Conservation (phyloP, 1,140 invertebrate species). For the Meloidogyne floridensis region DNA sequence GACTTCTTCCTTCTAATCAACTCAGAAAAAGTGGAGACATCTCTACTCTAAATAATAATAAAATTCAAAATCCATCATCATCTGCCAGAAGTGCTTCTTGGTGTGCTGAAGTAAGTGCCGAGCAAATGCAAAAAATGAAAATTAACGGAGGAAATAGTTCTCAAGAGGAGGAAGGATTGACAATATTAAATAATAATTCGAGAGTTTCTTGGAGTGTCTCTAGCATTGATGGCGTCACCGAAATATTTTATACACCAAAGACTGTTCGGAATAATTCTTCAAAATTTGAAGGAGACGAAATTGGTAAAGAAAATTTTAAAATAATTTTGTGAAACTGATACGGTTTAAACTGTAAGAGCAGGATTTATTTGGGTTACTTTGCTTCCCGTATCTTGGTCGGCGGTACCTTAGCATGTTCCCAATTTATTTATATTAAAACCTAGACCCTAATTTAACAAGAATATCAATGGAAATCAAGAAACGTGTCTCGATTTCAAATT, state of each 20-base stretch:
- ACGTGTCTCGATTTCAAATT: too few species aligned
- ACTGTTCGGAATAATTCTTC: not conserved
- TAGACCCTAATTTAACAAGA: too few species aligned
- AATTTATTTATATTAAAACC: too few species aligned
- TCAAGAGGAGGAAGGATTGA: not conserved
- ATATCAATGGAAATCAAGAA: too few species aligned
- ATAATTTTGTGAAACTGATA: too few species aligned
- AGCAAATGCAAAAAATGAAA: conserved; percentile 14
- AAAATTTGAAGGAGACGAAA: not conserved
- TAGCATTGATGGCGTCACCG: not conserved
- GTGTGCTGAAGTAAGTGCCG: conserved; percentile 33
- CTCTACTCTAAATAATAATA: not conserved
- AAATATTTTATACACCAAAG: conserved; percentile 2
- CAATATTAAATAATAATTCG: not conserved
- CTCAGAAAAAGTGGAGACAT: not conserved
- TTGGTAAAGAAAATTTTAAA: too few species aligned
- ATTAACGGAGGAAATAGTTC: not conserved
- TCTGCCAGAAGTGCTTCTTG: conserved; percentile 34
- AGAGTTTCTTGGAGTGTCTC: not conserved
- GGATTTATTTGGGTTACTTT: too few species aligned
- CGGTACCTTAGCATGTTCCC: too few species aligned
- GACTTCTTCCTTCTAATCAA: not conserved
- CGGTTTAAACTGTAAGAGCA: too few species aligned
- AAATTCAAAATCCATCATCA: not conserved
- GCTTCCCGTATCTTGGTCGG: too few species aligned